phyloP scores from a whole-genome alignment of 2,113 vertebrate species.

The Cynocephalus volans region DNA sequence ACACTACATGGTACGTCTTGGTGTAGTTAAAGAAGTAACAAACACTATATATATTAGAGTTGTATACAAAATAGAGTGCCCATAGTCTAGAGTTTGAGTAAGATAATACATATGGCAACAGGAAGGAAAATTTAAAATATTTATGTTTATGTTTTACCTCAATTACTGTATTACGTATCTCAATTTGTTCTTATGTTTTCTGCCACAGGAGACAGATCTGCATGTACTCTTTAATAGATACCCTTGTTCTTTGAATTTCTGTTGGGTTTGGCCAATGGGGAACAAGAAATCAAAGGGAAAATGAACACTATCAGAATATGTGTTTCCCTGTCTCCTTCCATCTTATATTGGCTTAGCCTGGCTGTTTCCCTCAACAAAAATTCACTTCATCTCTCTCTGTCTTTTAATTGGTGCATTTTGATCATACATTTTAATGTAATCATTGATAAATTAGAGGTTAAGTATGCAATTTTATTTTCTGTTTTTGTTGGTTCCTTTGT shows the following conservation, averaged over 20 bases:
- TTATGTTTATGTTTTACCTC: background rate
- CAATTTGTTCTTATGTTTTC: background rate
- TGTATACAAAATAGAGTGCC: background rate
- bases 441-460: background rate
- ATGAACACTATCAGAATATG: background rate
- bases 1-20: background rate
- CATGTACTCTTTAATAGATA: too few relatives aligned
- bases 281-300: background rate
- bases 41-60: background rate
- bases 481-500: background rate
- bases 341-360: too few relatives aligned
- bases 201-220: background rate
- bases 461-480: background rate
- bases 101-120: background rate
- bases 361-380: background rate
- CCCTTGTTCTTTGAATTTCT: background rate
- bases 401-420: background rate
- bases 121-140: background rate
- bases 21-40: background rate
- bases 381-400: background rate
- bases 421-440: background rate
- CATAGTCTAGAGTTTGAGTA: background rate
- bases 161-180: background rate
- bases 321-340: background rate
- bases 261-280: background rate